Conservation (phyloP, 2,797 vertebrate genomes). For the Propithecus deckenii region DNA sequence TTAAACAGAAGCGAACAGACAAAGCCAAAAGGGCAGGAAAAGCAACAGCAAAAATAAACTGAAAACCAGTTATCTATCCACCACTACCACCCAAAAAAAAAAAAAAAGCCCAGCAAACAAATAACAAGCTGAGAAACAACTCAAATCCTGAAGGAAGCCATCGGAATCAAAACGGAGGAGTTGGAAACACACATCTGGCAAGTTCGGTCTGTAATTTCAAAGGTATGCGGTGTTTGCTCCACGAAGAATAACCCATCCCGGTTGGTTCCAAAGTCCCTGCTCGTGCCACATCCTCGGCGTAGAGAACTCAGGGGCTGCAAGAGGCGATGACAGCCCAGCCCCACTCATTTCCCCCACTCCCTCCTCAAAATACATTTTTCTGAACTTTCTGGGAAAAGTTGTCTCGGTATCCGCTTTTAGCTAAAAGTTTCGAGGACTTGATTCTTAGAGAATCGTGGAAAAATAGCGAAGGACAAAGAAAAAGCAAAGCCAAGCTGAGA, state of each 20-base stretch:
- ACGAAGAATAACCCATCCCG: background rate
- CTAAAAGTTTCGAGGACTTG: background rate
- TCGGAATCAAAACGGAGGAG: background rate
- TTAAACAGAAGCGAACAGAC: background rate
- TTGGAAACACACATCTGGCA: background rate
- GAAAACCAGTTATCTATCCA: background rate
- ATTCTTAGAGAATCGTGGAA: background rate
- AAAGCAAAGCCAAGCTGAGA: background rate
- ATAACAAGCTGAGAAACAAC: background rate
- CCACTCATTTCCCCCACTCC: fast-evolving
- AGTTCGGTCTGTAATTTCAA: background rate
- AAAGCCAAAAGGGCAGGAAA: background rate
- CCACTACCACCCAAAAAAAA: background rate
- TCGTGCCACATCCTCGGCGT: background rate
- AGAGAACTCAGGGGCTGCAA: background rate
- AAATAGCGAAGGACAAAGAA: background rate
- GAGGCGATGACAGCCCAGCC: fast-evolving
- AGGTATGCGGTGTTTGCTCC: background rate
- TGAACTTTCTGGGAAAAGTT: background rate
- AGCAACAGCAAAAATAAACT: background rate
- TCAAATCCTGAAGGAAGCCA: background rate
- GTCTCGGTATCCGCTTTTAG: fast-evolving
- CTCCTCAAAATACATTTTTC: background rate
- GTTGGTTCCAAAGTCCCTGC: background rate
- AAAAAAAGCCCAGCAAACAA: background rate